A percentile compares a stretch with the other conserved stretches of the same genome.
Evolutionary conservation across 2,113 vertebrate species (phyloP).

Genomic region (Gopherus flavomarginatus): DNA sequence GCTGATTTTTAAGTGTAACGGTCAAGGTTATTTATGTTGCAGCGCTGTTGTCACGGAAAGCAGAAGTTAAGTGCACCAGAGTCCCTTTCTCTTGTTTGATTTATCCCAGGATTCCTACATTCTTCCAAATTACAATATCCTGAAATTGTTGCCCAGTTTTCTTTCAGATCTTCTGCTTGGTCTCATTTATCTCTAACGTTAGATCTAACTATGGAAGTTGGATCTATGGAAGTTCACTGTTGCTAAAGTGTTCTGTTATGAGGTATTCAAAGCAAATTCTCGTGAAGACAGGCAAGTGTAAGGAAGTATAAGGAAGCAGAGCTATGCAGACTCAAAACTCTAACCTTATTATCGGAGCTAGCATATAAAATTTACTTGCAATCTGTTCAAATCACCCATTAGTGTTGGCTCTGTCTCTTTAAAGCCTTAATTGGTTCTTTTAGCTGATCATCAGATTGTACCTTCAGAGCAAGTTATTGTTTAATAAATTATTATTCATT

Average conservation of each 20-base stretch:
- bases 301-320: neutral
- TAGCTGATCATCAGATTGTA: no score
- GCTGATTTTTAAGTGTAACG: neutral
- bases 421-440: no score
- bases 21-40: neutral
- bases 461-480: no score
- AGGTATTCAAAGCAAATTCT: neutral
- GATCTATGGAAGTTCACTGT: neutral
- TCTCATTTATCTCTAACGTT: neutral
- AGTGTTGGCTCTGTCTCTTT: neutral
- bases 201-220: neutral
- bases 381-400: neutral
- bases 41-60: neutral
- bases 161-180: neutral
- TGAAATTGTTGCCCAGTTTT: neutral
- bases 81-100: neutral
- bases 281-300: no score
- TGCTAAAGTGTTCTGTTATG: neutral
- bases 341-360: neutral
- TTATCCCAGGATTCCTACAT: neutral
- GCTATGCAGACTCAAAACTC: neutral
- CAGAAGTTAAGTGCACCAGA: neutral
- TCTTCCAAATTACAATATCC: neutral
- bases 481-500: no score
- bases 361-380: neutral